These are phyloP conservation scores for Ondatra zibethicus DNA, from an alignment of 2,113 vertebrate genomes.

Conservation along the genomic window DNA sequence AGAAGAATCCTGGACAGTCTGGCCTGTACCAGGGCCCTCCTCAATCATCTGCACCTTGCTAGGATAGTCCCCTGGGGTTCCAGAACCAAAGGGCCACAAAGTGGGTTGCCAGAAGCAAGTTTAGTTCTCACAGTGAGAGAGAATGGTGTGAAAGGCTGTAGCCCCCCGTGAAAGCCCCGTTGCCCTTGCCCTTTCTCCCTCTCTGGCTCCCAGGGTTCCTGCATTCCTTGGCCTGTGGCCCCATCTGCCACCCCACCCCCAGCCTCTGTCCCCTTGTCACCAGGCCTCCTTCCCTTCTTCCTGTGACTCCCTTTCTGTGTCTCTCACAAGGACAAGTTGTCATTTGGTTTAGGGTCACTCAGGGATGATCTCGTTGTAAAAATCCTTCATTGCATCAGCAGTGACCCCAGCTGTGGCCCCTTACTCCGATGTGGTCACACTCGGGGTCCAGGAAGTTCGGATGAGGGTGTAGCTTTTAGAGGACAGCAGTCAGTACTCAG, in stretches of 20 bases:
- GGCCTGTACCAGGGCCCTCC: accelerated
- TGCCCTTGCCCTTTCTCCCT: neutral
- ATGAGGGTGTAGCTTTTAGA: neutral
- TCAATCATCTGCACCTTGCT: neutral
- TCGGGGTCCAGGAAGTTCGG: neutral
- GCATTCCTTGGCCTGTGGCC: neutral
- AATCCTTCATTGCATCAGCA: neutral
- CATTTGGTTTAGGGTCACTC: neutral
- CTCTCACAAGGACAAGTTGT: neutral
- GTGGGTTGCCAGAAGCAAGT: neutral
- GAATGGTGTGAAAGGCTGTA: accelerated
- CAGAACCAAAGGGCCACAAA: accelerated
- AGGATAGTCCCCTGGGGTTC: neutral
- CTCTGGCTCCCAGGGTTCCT: neutral
- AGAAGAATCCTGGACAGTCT: neutral
- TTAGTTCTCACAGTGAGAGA: accelerated
- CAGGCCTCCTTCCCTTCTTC: neutral
- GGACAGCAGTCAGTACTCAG: neutral
- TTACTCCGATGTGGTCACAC: neutral
- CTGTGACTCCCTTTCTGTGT: neutral
- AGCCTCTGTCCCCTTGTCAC: neutral
- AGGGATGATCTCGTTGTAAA: neutral
- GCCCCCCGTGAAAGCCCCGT: accelerated
- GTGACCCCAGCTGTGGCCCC: neutral
- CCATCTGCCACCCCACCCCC: neutral